phyloP scores from a whole-genome alignment of 2,113 vertebrate genomes.

The Carassius gibelio region DNA sequence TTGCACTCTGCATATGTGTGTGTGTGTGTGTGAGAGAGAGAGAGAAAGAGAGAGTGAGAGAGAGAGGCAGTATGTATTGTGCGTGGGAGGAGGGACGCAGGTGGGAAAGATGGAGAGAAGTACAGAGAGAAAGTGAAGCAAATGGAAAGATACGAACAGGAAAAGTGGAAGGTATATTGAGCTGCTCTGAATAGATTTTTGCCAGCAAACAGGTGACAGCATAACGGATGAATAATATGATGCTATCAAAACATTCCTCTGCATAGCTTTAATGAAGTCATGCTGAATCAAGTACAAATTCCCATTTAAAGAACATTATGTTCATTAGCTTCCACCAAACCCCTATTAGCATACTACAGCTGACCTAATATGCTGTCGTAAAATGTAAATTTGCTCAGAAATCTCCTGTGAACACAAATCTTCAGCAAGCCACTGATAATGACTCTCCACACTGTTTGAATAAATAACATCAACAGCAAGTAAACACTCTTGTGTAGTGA shows the following conservation, averaged over 20 bases:
- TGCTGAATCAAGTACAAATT: constrained; percentile 32
- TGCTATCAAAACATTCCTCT: constrained; percentile 32
- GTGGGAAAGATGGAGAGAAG: constrained; percentile 49
- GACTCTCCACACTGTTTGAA: constrained; percentile 19
- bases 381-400: constrained; percentile 42
- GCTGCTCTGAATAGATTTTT: constrained; percentile 24
- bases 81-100: constrained; percentile 50
- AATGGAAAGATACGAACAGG: constrained; percentile 29
- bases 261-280: constrained; percentile 31
- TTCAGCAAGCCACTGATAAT: constrained; percentile 20
- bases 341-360: constrained; percentile 35
- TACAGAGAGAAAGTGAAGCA: constrained; percentile 28
- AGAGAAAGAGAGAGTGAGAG: constrained; percentile 3
- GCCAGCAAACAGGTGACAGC: constrained; percentile 30
- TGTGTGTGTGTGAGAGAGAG: background rate
- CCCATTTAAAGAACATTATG: constrained; percentile 51
- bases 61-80: constrained; percentile 42
- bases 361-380: constrained; percentile 40
- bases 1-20: constrained; percentile 18
- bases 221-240: constrained; percentile 1
- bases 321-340: constrained; percentile 35
- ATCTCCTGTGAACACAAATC: constrained; percentile 30
- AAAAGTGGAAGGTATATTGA: background rate
- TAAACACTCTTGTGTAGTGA: constrained; percentile 31
- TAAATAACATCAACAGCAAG: constrained; percentile 45